Base-by-base conservation (phyloP, 2,797 vertebrate species). In the Ctenopoma kingsleyae region DNA sequence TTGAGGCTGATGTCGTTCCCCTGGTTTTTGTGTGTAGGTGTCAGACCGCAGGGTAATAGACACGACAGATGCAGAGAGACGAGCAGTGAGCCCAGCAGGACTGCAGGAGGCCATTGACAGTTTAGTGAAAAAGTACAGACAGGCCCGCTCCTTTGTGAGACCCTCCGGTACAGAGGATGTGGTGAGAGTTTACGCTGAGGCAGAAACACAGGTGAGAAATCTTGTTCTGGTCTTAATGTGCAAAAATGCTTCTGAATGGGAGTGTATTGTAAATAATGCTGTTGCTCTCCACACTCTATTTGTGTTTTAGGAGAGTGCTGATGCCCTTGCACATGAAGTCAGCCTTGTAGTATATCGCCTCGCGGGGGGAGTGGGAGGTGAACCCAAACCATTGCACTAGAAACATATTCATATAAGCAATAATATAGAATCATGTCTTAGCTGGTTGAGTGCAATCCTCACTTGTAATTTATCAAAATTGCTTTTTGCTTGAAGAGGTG, bases 101-200 rank as follows among this genome's bases (percentile, higher is more conserved):
- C 92, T 99, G 0, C 98, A 99, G 85, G 95, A 97, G 9, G 84
- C 93, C 53, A 95, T 99, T 0, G 90, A 97, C 74, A 63, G n/a
- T 0, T 90, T 97, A 13, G 94, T 97, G 15, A 94, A 91, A 89
- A 95, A 93, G 48, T 93, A 96, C 86, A 90, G 2, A 46, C 73
- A 81, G 40, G 92, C 95, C 0, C 94, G 97, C 32, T 95, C 97
- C 0, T 99, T 99, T 10, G 98, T 98, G 8, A 94, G 97, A 36
- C 97, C 98, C 0, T 99, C 98, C 0, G 97, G 98, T 15, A 99
- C 98, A 0, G 98, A 99, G 88, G 97, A 99, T 0, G 90, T 98
- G 0, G 95, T 99, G 12, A 88, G 98, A 70, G 93, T 99, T 4
- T 99, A 99, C 0, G 94, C 98, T 0, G 98, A 99, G 86, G 97